Percentiles rank a stretch among this genome's conserved stretches.
These are phyloP conservation scores for Apogon talboti DNA, from an alignment of 2,797 vertebrate species.

Conservation along the genomic window DNA sequence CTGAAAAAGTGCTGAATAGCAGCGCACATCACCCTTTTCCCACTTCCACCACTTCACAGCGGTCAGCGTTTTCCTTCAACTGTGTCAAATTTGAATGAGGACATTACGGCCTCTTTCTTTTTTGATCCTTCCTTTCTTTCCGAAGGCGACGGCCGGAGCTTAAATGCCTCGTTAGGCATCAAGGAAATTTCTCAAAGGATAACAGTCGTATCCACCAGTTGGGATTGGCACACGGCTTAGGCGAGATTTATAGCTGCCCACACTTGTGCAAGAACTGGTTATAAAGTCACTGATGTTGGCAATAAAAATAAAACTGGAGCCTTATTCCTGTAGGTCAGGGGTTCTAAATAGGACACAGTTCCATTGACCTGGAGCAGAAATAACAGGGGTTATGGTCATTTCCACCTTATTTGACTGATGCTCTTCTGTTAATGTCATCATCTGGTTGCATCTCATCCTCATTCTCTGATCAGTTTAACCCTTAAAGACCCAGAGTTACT, in stretches of 20 bases:
- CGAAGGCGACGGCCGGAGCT: slow-evolving; percentile 61
- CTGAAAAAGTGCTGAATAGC: slow-evolving; percentile 77
- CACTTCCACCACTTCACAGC: slow-evolving; percentile 73
- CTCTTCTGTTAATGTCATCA: no score
- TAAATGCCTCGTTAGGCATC: slow-evolving; percentile 78
- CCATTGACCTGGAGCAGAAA: no score
- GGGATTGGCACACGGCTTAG: slow-evolving; percentile 61
- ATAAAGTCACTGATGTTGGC: slow-evolving; percentile 64
- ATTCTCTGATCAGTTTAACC: no score
- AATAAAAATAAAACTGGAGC: slow-evolving; percentile 44
- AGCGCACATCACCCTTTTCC: slow-evolving; percentile 61
- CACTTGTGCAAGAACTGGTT: slow-evolving; percentile 43
- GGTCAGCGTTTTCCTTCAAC: slow-evolving; percentile 81
- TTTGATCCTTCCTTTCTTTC: slow-evolving; percentile 63
- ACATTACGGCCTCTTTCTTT: slow-evolving; percentile 72
- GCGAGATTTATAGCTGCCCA: slow-evolving; percentile 65
- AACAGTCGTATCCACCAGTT: slow-evolving; percentile 58
- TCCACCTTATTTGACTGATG: no score
- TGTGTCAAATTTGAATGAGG: slow-evolving; percentile 80
- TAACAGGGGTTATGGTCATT: no score
- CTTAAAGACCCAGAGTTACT: no score
- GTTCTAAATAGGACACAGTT: no score
- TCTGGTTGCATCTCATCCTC: no score
- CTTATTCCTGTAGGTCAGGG: background rate
- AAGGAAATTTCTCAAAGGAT: slow-evolving; percentile 73